A percentile compares a stretch with the other conserved stretches of the same genome.
Conservation (phyloP, 1,140 invertebrate species). For the Lepeophtheirus salmonis region DNA sequence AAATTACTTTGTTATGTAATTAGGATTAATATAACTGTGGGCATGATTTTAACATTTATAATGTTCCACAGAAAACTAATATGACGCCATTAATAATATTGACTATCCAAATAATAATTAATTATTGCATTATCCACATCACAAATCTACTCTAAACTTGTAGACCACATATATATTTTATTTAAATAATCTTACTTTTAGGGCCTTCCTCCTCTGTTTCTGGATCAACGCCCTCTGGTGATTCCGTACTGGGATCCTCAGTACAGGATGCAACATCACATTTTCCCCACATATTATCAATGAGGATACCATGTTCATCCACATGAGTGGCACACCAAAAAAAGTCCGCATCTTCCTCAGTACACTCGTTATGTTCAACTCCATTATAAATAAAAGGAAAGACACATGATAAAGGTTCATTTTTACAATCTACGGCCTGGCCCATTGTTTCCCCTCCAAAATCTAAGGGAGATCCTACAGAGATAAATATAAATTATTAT, state of each 20-base stretch:
- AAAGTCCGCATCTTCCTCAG: not conserved
- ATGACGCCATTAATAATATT: no score
- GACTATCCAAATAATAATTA: no score
- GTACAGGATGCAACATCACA: conserved; percentile 1
- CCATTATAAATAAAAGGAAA: conserved; percentile 5
- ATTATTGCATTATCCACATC: no score
- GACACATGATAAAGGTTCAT: not conserved
- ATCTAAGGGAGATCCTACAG: not conserved
- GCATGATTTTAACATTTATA: no score
- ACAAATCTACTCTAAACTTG: no score
- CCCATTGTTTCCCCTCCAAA: not conserved
- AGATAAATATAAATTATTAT: not conserved
- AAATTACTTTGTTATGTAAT: no score
- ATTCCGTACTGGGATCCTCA: not conserved
- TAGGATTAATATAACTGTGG: no score
- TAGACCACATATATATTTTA: no score
- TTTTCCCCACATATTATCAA: conserved; percentile 5
- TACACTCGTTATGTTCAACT: not conserved
- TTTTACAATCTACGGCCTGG: not conserved
- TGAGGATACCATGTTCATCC: not conserved
- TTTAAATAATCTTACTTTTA: no score
- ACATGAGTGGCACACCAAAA: not conserved
- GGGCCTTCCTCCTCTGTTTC: not conserved
- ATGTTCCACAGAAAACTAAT: no score
- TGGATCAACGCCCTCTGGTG: not conserved